phyloP scores from a whole-genome alignment of 1,140 invertebrate species.

The Zaprionus taronus region DNA sequence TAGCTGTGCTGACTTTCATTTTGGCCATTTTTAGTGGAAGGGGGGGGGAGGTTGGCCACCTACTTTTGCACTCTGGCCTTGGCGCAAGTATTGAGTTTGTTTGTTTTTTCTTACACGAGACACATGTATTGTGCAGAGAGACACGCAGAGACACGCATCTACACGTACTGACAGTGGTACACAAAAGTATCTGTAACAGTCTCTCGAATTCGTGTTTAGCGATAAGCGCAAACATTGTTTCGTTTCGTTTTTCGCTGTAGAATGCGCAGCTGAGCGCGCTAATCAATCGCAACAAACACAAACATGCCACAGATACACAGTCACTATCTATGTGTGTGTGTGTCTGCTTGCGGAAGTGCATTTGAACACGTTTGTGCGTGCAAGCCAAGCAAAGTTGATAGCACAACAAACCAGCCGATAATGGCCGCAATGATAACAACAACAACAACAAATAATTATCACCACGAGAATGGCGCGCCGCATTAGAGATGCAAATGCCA shows the following conservation, averaged over 20 bases:
- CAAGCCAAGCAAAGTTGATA: slow-evolving; percentile 41
- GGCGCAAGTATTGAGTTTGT: slow-evolving; percentile 59
- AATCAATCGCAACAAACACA: slow-evolving; percentile 35
- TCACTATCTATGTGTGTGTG: slow-evolving; percentile 6
- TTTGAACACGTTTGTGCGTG: slow-evolving; percentile 79
- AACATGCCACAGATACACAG: neutral
- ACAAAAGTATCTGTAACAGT: slow-evolving; percentile 24
- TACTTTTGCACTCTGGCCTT: slow-evolving; percentile 65
- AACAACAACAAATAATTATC: slow-evolving; percentile 36
- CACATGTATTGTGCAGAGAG: slow-evolving; percentile 33
- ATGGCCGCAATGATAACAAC: slow-evolving; percentile 20
- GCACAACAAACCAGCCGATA: slow-evolving; percentile 41
- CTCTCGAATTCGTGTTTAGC: slow-evolving; percentile 47
- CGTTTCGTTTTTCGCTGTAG: slow-evolving; percentile 21
- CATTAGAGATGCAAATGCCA: slow-evolving; percentile 42
- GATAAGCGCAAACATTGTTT: slow-evolving; percentile 21
- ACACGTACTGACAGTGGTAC: slow-evolving; percentile 18
- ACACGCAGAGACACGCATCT: slow-evolving; percentile 40
- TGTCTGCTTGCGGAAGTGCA: slow-evolving; percentile 71
- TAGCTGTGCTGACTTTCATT: slow-evolving; percentile 66
- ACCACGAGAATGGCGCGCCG: slow-evolving; percentile 30
- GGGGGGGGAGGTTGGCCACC: slow-evolving; percentile 37
- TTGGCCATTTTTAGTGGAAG: slow-evolving; percentile 7
- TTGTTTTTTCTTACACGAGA: slow-evolving; percentile 7
- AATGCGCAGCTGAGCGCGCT: slow-evolving; percentile 18